Conservation (phyloP, 2,113 vertebrate species). For the Antechinus stuartii region DNA sequence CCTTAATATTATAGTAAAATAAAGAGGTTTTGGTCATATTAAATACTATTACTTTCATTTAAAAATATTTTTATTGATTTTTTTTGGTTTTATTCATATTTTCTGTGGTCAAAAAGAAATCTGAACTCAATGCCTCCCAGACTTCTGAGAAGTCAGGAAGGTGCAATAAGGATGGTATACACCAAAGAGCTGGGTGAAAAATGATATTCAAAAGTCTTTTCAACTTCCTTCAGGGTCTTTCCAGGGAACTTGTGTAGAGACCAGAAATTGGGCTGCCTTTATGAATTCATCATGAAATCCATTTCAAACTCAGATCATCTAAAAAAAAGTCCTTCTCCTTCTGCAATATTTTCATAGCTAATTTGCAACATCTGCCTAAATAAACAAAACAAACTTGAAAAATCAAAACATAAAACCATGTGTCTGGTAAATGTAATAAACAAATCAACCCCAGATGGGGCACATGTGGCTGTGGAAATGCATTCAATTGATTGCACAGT, state of each 20-base stretch:
- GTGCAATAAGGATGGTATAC: constrained; percentile 51
- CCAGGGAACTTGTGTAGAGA: constrained; percentile 72
- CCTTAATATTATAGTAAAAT: neutral
- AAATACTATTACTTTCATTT: neutral
- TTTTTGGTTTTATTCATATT: neutral
- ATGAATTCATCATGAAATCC: constrained; percentile 73
- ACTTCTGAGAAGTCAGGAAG: constrained; percentile 74
- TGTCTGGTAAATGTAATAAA: constrained; percentile 72
- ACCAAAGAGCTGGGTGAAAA: constrained; percentile 69
- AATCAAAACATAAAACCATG: constrained; percentile 69
- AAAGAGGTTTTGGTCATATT: neutral
- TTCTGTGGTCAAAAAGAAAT: constrained; percentile 70
- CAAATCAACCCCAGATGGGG: constrained; percentile 73
- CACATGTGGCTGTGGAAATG: constrained; percentile 40
- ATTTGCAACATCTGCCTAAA: constrained; percentile 81
- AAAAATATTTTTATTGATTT: neutral
- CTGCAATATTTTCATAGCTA: constrained; percentile 79
- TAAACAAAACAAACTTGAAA: constrained; percentile 75
- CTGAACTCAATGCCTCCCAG: constrained; percentile 71
- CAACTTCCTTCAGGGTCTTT: constrained; percentile 69
- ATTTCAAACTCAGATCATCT: constrained; percentile 65
- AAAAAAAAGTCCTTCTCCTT: constrained; percentile 69
- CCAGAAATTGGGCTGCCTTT: constrained; percentile 66
- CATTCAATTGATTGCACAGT: constrained; percentile 26
- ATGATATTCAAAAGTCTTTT: constrained; percentile 68